Base-by-base conservation (phyloP, 2,113 vertebrate genomes). In the Ophthalmolycus amberensis region DNA sequence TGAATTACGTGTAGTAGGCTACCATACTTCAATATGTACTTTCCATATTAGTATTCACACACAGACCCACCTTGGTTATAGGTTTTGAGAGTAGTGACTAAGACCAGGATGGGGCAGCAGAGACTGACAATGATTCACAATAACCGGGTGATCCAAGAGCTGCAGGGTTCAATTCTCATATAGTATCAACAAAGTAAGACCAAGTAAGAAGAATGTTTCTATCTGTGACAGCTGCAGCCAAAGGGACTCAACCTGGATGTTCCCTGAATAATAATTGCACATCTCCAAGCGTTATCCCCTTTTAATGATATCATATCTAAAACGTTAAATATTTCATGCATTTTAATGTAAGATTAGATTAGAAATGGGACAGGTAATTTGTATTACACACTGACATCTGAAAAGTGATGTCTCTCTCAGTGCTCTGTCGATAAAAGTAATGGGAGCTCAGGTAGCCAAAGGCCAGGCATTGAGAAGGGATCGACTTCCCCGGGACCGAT, bases 401-500 rank as follows among this genome's bases (percentile, higher is more conserved):
- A 66, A 56, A 80, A 64, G 42, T 32, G 52, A 77, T 72, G 32
- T 86, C 69, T 76, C 20, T 67, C 38, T 71, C 54, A 60, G 48
- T 64, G 58, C 32, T 12, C 32, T 67, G 48, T 54, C 37, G 46
- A 76, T 74, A 34, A 80, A 85, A 79, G 48, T 69, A 85, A 76
- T 84, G 50, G 71, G 59, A 86, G 52, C 68, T 85, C 76, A 76
- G 68, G 63, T 68, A 83, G 74, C 79, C 84, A 78, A 77, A 86
- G 70, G 82, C 76, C 71, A 52, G 65, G 85, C 75, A 76, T 90
- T 83, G 86, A 73, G 46, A 86, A 73, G 16, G 52, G 65, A 66
- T 50, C 71, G 68, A 84, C 71, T 78, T 90, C 27, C 54, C 15
- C 8, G 48, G 44, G 72, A 77, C 40, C 70, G 67, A 85, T 78